Evolutionary conservation across 2,113 vertebrate species (phyloP).

Genomic region (Dipodomys merriami): DNA sequence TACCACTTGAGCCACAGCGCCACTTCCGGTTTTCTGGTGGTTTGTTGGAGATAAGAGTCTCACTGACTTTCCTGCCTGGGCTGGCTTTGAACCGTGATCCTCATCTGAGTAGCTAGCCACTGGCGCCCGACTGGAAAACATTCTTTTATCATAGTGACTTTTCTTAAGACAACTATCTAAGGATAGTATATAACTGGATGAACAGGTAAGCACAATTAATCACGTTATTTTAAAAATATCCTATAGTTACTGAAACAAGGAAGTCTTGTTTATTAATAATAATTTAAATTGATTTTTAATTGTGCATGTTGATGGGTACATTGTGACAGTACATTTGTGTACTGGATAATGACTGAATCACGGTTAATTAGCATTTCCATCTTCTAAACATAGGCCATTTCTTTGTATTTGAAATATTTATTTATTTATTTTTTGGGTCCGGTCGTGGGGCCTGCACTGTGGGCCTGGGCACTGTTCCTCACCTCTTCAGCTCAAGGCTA

Average conservation of each 20-base stretch:
- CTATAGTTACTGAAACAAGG: too few species aligned
- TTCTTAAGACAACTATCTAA: not conserved
- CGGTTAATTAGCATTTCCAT: not conserved
- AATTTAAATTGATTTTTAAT: not conserved
- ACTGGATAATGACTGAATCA: not conserved
- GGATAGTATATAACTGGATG: not conserved
- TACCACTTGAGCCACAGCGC: too few species aligned
- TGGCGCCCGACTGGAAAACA: too few species aligned
- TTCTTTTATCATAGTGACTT: not conserved
- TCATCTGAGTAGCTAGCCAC: too few species aligned
- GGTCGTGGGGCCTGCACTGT: too few species aligned
- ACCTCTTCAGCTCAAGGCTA: too few species aligned
- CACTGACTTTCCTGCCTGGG: too few species aligned
- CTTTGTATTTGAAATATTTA: not conserved
- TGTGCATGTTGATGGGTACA: not conserved
- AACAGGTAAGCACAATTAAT: not conserved
- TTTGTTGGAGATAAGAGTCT: too few species aligned
- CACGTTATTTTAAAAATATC: not conserved
- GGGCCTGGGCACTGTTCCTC: too few species aligned
- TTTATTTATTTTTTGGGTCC: too few species aligned
- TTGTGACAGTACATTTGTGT: not conserved
- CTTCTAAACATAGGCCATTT: not conserved
- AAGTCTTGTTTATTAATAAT: not conserved
- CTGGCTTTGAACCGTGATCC: too few species aligned
- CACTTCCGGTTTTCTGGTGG: too few species aligned